Evolutionary conservation across 1,140 invertebrate species (phyloP), one percentile per base, ranked within the genome.

Genomic region (Drosophila ananassae): DNA sequence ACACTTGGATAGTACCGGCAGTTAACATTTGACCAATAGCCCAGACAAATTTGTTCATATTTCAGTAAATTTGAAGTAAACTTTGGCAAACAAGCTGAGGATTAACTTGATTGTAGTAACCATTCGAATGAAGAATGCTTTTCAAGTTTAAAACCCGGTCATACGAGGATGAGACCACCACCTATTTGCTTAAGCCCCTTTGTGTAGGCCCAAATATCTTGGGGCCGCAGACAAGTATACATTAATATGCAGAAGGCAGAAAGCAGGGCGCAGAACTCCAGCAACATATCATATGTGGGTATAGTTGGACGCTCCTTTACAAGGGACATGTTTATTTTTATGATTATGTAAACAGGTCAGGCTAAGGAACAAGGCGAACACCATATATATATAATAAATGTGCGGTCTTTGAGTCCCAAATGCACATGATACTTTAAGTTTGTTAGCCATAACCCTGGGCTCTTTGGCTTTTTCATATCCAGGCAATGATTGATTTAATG

Each of bases 381-480:
- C 9, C 13, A 22, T 21, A 17, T 44, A 64, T 58, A 77, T 80
- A 80, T 84, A 77, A 84, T 84, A 80, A 80, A 85, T 84, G 61
- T 59, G 44, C 47, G 66, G 56, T 56, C 73, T 73, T 73, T 85
- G 62, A 77, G 53, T 58, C 81, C 39, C 39, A 77, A 77, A 80
- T 67, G 54, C 50, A 47, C 37, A 59, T 41, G 67, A 75, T 75
- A 58, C 28, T 28, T 68, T 48, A 24, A 68, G 61, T 84, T 74
- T 55, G 53, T 46, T 22, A 37, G 50, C 30, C 39, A 30, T 21
- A 37, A 41, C 44, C 54, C 1, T 41, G 10, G 17, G 30, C 8
- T 10, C n/a, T 25, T 58, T 24, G 30, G 21, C 21, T 39, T 12
- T 12, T 22, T 46, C n/a, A n/a, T 17, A 44, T 44, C 25, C 28